Percentiles rank a stretch among this genome's conserved stretches.
phyloP scores from a whole-genome alignment of 2,113 vertebrate species.

The Psephotus haematonotus region DNA sequence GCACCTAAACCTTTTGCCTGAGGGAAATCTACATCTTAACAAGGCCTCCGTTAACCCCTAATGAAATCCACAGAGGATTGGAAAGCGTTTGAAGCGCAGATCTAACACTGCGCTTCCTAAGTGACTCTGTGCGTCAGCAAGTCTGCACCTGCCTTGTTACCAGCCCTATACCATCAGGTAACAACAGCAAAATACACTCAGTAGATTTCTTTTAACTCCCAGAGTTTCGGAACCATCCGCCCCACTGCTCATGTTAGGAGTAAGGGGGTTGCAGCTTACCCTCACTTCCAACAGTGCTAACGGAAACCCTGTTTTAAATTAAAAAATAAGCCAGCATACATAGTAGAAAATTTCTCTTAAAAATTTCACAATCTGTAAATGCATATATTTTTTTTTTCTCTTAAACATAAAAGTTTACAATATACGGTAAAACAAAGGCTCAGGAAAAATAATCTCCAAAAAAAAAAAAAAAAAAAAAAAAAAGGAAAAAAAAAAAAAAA shows the following conservation, averaged over 20 bases:
- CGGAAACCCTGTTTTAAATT: constrained; percentile 91
- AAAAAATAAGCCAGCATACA: constrained; percentile 99
- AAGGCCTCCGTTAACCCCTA: constrained; percentile 58
- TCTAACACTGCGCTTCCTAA: neutral
- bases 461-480: neutral
- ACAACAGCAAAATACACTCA: constrained; percentile 77
- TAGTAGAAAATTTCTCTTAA: constrained; percentile 99
- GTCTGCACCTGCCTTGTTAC: constrained; percentile 13
- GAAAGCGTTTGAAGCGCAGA: constrained; percentile 10
- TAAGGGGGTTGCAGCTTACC: constrained; percentile 37
- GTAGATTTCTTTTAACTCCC: constrained; percentile 74
- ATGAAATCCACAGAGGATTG: constrained; percentile 25
- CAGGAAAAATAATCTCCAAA: too few species aligned
- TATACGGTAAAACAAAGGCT: too few species aligned
- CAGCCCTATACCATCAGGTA: constrained; percentile 23
- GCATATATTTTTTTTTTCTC: constrained; percentile 90
- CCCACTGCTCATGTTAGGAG: constrained; percentile 39
- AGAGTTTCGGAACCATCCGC: constrained; percentile 67
- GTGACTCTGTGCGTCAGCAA: constrained; percentile 4
- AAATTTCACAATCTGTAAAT: constrained; percentile 99
- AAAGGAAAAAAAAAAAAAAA: neutral
- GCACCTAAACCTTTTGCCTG: constrained; percentile 89
- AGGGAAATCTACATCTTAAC: constrained; percentile 86
- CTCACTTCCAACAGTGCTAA: constrained; percentile 63
- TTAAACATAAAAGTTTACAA: constrained; percentile 97